Evolutionary conservation across 2,888 invertebrate species (phyloP), one percentile per base, ranked within the genome.

Genomic region (Marasmarcha lunaedactyla): DNA sequence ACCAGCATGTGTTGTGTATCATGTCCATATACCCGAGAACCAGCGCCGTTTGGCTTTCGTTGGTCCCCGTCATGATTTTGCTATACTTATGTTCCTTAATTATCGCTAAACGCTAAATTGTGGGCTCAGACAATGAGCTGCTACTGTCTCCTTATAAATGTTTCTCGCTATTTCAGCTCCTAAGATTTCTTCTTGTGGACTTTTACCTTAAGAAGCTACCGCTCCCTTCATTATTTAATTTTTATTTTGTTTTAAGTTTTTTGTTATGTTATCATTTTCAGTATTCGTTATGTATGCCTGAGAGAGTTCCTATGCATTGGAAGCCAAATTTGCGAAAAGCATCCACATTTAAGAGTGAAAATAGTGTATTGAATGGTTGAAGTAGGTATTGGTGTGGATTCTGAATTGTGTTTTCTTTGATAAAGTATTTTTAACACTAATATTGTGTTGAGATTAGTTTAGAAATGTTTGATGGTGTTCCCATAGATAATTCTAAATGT

Each of bases 301-400:
- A 81, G 65, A 79, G 84, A 78, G 76, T 84, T 60, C 76, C 81
- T 60, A 83, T 84, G 77, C 73, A 81, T 74, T 84, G 84, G 83
- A 79, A 81, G 68, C 83, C 84, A 67, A 83, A 83, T 73, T 79
- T 84, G 71, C 72, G 70, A 70, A 84, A 83, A 78, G 77, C 83
- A 72, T 79, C 83, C 68, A 81, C 79, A 61, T 81, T 81, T 79
- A 84, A 81, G 70, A 84, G 84, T 72, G 83, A 83, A 79, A 84
- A 83, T 84, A 83, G 84, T 76, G 79, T 84, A 63, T 74, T 81
- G 71, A 81, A 83, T 78, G 83, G 83, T 79, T 84, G 72, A 83
- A 55, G 77, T 78, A 77, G 76, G 79, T 81, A 74, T 62, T 58
- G 59, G 52, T 59, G 61, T 69, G 63, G 57, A 55, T 50, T 49